Base-by-base conservation (phyloP, 2,113 vertebrate species). In the Notarius quadriscutis region DNA sequence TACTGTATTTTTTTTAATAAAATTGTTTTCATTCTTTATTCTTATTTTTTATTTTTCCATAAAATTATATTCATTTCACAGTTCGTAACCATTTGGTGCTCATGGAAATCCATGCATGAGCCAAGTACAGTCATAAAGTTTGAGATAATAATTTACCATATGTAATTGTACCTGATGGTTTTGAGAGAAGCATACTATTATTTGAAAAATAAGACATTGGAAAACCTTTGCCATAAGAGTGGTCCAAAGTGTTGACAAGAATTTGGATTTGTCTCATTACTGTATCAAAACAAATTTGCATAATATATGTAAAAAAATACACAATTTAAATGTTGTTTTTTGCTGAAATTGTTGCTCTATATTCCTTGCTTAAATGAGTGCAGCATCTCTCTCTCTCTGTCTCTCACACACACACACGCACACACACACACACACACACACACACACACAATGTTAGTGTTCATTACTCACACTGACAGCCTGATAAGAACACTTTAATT, bases 391-490 rank as follows among this genome's bases (percentile, higher is more conserved):
- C 41, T 41, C 34, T 34, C 34, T 34, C 34, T 30, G 1, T 67
- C 81, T 51, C 60, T 11, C 27, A 83, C 62, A 51, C 10, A 83
- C 81, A 22, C 20, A 51, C 41, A 67, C 81, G 18, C 63, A 18
- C 51, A 67, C 81, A n/a, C 60, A 65, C 48, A 25, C 22, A 67
- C 58, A 72, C 67, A 84, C 74, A 72, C 53, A 51, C 10, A 53
- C 50, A 65, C 50, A 81, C 17, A 69, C 17, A 34, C 22, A 62
- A 11, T 84, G 86, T 77, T 86, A 62, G 25, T 1, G 63, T 51
- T 60, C 17, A 50, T 67, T 22, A 93, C 95, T 94, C 88, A 96
- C 96, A 91, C 80, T 96, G 95, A 84, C 96, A 96, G 71, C 94
- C 91, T 8, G 93, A 87, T 0, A 96, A 89, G 60, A 95, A 83